phyloP scores from a whole-genome alignment of 2,113 vertebrate genomes.

The Sturnus vulgaris region DNA sequence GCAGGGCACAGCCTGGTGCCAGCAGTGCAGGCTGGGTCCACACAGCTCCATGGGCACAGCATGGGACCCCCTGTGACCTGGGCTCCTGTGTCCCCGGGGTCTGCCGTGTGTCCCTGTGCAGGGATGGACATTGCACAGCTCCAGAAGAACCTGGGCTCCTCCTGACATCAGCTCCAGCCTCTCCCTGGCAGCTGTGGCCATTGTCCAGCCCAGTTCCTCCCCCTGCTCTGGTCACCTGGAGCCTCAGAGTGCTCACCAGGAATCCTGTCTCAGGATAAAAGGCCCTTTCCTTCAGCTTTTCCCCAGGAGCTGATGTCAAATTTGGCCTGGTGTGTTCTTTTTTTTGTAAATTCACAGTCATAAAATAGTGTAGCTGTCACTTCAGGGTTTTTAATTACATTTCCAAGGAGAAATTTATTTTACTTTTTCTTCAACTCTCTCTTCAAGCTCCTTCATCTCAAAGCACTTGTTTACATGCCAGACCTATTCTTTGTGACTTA shows the following conservation, averaged over 20 bases:
- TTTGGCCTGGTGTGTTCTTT: not conserved
- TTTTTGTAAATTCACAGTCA: not conserved
- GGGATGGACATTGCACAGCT: not conserved
- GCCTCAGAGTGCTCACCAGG: fast-evolving
- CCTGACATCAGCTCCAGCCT: not conserved
- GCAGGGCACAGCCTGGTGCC: not conserved
- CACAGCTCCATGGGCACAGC: fast-evolving
- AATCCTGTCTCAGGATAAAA: not conserved
- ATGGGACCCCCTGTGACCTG: too few species aligned
- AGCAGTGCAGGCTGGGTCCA: not conserved
- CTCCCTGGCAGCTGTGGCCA: fast-evolving
- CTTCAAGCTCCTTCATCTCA: not conserved
- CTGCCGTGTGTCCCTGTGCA: not conserved
- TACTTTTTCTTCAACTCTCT: not conserved
- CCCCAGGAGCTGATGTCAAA: not conserved
- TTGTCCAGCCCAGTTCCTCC: not conserved
- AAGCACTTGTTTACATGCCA: not conserved
- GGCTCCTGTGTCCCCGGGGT: too few species aligned
- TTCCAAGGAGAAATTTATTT: not conserved
- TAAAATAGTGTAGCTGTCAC: not conserved
- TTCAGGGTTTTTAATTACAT: not conserved
- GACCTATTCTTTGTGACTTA: not conserved
- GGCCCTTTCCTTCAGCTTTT: not conserved
- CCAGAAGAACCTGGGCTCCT: not conserved
- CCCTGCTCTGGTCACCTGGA: too few species aligned